Evolutionary conservation across 2,113 vertebrate species (phyloP).

Genomic region (Microtus pennsylvanicus): DNA sequence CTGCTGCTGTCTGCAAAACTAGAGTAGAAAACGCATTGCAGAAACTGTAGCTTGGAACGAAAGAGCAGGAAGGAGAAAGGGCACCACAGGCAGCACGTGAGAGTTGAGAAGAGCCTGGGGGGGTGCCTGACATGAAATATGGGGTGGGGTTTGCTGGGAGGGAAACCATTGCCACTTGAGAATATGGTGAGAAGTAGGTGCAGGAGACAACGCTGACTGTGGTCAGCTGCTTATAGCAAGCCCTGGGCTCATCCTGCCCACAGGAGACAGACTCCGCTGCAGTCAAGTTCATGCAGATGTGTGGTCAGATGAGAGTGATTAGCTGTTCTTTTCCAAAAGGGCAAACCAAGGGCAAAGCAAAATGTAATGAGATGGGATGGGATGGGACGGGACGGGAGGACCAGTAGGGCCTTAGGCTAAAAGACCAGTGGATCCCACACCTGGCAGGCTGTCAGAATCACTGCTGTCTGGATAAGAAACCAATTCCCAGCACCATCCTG

Average conservation of each 20-base stretch:
- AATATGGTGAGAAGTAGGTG: background rate
- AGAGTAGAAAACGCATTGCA: background rate
- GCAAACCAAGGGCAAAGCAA: conserved; percentile 35
- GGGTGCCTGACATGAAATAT: background rate
- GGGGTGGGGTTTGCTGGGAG: background rate
- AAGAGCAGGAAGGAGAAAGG: background rate
- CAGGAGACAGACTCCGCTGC: background rate
- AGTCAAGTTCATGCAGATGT: background rate
- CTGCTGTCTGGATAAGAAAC: background rate
- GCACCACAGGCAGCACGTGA: background rate
- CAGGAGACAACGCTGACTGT: background rate
- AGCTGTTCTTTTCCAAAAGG: conserved; percentile 43
- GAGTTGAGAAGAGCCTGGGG: background rate
- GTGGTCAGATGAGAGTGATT: background rate
- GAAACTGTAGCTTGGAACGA: background rate
- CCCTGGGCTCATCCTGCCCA: background rate
- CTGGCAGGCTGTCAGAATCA: background rate
- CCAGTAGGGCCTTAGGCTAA: background rate
- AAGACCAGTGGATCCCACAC: background rate
- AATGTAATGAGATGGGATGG: background rate
- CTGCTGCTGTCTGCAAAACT: conserved; percentile 29
- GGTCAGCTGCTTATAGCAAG: background rate
- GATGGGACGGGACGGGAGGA: no score
- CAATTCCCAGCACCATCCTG: background rate
- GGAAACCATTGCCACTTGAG: background rate